A percentile compares a stretch with the other conserved stretches of the same genome.
These are phyloP conservation scores for Acropora yongei DNA, from an alignment of 64 coral and sea anemone genomes.

Conservation along the genomic window DNA sequence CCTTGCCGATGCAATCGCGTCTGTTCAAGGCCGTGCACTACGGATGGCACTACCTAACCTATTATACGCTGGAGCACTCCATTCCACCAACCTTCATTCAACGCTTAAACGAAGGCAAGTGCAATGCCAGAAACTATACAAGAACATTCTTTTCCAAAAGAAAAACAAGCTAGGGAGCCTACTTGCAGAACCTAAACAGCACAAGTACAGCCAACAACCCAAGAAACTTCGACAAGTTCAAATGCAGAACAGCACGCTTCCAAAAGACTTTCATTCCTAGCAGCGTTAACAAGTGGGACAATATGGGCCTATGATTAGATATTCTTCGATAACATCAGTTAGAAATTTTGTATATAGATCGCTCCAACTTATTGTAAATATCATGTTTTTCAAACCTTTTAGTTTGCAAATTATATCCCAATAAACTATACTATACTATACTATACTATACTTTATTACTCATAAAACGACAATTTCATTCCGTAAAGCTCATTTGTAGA, in stretches of 20 bases:
- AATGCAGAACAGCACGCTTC: constrained; percentile 35
- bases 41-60: constrained; percentile 33
- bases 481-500: no score
- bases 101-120: constrained; percentile 16
- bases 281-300: no score
- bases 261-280: constrained; percentile 34
- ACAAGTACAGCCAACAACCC: constrained; percentile 9
- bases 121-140: constrained; percentile 62
- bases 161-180: constrained; percentile 30
- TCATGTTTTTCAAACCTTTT: no score
- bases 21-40: constrained; percentile 48
- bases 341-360: no score
- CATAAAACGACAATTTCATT: no score
- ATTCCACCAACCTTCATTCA: constrained; percentile 26
- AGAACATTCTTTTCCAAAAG: constrained; percentile 39
- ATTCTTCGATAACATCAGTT: no score
- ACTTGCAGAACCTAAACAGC: constrained; percentile 17
- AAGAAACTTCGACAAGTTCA: constrained; percentile 18
- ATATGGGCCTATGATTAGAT: no score
- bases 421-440: no score
- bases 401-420: no score
- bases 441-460: no score
- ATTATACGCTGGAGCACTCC: constrained; percentile 44
- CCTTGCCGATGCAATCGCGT: constrained; percentile 49
- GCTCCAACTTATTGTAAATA: no score